Conservation (phyloP, 2,113 vertebrate genomes). For the Alosa alosa region DNA sequence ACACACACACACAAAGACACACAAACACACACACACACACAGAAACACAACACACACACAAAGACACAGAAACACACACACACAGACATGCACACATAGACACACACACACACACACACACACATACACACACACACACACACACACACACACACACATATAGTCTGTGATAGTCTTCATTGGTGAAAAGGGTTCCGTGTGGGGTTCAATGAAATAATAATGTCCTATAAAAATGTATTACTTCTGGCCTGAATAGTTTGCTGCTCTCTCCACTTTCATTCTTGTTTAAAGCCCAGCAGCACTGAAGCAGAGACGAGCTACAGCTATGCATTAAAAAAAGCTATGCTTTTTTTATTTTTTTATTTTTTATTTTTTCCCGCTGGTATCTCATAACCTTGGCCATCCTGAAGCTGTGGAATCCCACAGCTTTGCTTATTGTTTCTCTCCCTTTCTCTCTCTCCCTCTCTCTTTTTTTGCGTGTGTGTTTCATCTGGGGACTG, state of each 20-base stretch:
- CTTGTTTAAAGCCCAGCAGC: background rate
- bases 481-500: too few relatives aligned
- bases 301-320: background rate
- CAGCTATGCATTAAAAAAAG: background rate
- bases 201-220: background rate
- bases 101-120: too few relatives aligned
- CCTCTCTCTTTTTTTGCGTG: too few relatives aligned
- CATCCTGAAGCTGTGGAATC: background rate
- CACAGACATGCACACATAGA: too few relatives aligned
- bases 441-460: too few relatives aligned
- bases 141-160: background rate
- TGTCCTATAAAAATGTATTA: conserved; percentile 5
- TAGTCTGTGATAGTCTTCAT: background rate
- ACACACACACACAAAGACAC: background rate
- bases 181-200: background rate
- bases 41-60: too few relatives aligned
- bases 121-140: background rate
- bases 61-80: too few relatives aligned
- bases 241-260: background rate
- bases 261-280: background rate
- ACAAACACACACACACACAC: too few relatives aligned
- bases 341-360: background rate
- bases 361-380: background rate
- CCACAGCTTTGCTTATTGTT: background rate
- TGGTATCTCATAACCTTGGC: background rate